A percentile compares a stretch with the other conserved stretches of the same genome.
These are phyloP conservation scores for Thalassarche chlororhynchos DNA, from an alignment of 2,113 vertebrate species.

Conservation along the genomic window DNA sequence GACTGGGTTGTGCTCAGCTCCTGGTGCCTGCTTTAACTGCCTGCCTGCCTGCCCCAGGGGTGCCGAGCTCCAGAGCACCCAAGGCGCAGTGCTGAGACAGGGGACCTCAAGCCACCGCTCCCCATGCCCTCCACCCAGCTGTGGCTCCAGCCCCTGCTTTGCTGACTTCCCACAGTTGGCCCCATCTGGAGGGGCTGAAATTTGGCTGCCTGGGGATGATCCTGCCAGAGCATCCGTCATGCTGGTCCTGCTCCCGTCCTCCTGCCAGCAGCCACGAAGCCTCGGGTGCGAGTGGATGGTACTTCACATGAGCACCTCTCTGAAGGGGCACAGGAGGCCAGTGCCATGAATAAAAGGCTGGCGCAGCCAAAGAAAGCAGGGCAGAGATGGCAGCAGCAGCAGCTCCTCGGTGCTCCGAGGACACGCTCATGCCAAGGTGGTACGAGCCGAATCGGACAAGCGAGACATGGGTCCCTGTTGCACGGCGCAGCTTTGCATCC, in stretches of 20 bases:
- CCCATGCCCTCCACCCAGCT: no score
- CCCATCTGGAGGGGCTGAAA: not conserved
- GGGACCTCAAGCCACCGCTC: not conserved
- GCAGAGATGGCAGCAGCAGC: not conserved
- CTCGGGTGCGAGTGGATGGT: not conserved
- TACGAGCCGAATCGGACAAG: rapidly evolving
- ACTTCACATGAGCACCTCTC: not conserved
- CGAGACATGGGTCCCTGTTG: rapidly evolving
- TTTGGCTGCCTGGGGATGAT: not conserved
- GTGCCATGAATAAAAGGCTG: not conserved
- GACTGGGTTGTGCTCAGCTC: not conserved
- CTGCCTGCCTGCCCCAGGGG: no score
- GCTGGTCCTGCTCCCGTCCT: not conserved
- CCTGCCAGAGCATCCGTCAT: rapidly evolving
- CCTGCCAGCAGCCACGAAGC: not conserved
- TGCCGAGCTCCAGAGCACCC: not conserved
- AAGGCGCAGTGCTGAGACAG: not conserved
- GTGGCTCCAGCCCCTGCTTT: not conserved
- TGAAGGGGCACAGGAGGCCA: not conserved
- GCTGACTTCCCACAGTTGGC: no score
- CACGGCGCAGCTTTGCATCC: not conserved
- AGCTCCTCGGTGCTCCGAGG: rapidly evolving
- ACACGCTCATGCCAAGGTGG: rapidly evolving
- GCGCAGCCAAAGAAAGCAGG: not conserved
- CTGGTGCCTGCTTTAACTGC: not conserved